Conservation (phyloP, 1,140 invertebrate genomes). For the Orchestia grillus region DNA sequence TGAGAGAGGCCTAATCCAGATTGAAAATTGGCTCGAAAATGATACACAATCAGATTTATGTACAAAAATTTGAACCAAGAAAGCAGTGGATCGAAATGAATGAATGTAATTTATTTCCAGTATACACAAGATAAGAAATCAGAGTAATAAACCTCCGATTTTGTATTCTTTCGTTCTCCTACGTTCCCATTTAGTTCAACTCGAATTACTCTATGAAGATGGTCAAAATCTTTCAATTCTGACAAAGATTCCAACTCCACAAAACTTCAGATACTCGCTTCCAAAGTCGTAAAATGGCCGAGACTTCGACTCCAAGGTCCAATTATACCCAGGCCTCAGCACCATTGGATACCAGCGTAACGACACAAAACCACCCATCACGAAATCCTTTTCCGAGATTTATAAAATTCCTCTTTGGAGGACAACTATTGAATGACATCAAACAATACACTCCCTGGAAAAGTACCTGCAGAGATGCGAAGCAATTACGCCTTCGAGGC, state of each 20-base stretch:
- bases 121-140: neutral
- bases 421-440: neutral
- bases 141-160: neutral
- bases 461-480: neutral
- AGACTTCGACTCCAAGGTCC: neutral
- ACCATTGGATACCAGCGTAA: neutral
- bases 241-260: neutral
- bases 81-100: neutral
- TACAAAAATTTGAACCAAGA: neutral
- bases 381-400: neutral
- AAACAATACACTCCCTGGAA: neutral
- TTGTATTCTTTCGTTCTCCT: neutral
- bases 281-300: neutral
- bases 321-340: neutral
- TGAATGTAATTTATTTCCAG: neutral
- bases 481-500: neutral
- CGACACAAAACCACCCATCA: neutral
- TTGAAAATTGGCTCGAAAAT: neutral
- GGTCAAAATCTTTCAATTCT: neutral
- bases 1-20: neutral
- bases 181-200: neutral
- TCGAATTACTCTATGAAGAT: neutral
- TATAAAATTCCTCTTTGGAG: neutral
- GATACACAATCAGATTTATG: neutral
- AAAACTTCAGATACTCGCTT: neutral